Percentiles rank a stretch among this genome's conserved stretches.
Conservation (phyloP, 2,113 vertebrate genomes). For the Oostethus manadensis region DNA sequence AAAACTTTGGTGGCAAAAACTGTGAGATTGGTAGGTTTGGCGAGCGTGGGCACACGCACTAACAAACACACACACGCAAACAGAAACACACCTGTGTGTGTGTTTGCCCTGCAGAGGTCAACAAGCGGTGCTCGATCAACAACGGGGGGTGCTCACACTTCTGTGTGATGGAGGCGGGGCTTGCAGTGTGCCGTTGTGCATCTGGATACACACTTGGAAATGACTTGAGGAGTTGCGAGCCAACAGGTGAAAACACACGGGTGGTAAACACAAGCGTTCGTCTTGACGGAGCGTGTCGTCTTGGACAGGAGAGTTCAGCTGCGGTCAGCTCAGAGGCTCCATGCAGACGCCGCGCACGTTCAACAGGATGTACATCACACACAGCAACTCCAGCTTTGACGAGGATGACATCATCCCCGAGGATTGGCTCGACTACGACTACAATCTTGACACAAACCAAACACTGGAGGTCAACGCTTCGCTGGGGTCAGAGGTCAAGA, state of each 20-base stretch:
- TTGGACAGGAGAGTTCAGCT: slow-evolving; percentile 5
- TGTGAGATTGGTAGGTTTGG: slow-evolving; percentile 83
- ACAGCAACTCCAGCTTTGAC: not conserved
- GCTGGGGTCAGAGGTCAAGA: too few relatives aligned
- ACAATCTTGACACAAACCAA: not conserved
- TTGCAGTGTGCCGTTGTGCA: slow-evolving; percentile 76
- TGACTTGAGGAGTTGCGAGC: slow-evolving; percentile 76
- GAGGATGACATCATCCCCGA: not conserved
- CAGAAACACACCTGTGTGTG: not conserved
- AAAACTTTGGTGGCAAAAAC: slow-evolving; percentile 82
- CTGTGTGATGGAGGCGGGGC: slow-evolving; percentile 61
- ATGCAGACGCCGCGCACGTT: not conserved
- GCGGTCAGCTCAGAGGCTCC: not conserved
- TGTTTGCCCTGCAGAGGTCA: slow-evolving; percentile 64
- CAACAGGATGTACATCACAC: not conserved
- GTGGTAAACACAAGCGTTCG: not conserved
- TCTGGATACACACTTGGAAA: slow-evolving; percentile 75
- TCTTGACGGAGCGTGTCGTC: not conserved
- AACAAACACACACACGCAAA: not conserved
- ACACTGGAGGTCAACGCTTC: not conserved
- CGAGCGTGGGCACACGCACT: not conserved
- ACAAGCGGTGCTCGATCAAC: slow-evolving; percentile 66
- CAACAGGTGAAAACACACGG: slow-evolving; percentile 68
- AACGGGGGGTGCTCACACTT: slow-evolving; percentile 90
- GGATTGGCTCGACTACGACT: not conserved